Base-by-base conservation (phyloP, 1,140 invertebrate genomes). In the Homarus americanus region DNA sequence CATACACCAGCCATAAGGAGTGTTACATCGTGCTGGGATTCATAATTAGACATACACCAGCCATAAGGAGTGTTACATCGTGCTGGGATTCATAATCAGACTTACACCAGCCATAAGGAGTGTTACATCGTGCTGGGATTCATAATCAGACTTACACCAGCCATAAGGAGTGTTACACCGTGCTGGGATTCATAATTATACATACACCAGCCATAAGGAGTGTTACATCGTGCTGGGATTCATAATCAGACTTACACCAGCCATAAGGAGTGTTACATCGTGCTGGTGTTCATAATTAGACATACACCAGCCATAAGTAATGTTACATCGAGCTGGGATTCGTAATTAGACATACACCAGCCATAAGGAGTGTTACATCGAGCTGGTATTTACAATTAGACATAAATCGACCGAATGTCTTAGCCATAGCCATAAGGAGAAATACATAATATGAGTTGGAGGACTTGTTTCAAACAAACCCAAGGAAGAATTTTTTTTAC, bases 261-360 rank as follows among this genome's bases (percentile, higher is more conserved):
- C 87, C 66, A 75, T 53, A 5, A 34, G 58, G 63, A 88, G 78
- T 41, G 28, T 40, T 78, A 87, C 49, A 87, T 82, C 78, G 9
- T 17, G 85, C 78, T 89, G 78, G 79, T 63, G 24, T 24, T 20
- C 15, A 63, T 20, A 20, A 63, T 20, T 63, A 5, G n/a, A 38
- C 38, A 79, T 17, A 73, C 20, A 82, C 40, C 41, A 82, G 76
- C 40, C 75, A 36, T n/a, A n/a, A 53, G 86, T 49, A 89, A 40
- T 82, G 38, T 73, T 34, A 89, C 87, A 89, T 73, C 76, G 40
- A 40, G 40, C 78, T 82, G 75, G 44, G 5, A 49, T 24, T 20
- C 24, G 24, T 32, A 28, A 15, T 79, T 24, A 53, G 53, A 83
- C 58, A 69, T 1, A 83, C 20, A 24, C 58, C 82, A 83, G 36